phyloP scores from a whole-genome alignment of 37 sponge, comb jelly and placozoan genomes.

The Mnemiopsis leidyi region DNA sequence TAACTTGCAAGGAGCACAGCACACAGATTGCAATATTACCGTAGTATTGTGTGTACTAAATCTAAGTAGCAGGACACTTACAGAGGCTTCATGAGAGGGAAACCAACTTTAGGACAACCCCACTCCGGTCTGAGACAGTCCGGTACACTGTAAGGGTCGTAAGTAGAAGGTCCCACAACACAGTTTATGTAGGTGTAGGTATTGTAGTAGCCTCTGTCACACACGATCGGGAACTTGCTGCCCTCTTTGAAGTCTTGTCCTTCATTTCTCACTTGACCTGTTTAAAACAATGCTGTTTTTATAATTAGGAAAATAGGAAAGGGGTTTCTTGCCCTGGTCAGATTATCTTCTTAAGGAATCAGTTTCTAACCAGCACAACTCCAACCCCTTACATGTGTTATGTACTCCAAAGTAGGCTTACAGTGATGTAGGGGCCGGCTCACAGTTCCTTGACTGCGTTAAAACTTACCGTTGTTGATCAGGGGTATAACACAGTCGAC shows the following conservation, averaged over 20 bases:
- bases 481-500: background rate
- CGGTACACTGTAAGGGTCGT: background rate
- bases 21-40: too few species aligned
- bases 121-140: background rate
- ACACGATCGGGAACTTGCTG: background rate
- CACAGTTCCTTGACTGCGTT: too few species aligned
- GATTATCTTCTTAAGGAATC: too few species aligned
- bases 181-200: background rate
- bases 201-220: background rate
- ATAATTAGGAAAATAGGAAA: too few species aligned
- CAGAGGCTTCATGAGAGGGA: slow-evolving; percentile 43
- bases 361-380: too few species aligned
- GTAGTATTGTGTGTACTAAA: too few species aligned
- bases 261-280: background rate
- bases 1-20: too few species aligned
- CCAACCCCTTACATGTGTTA: too few species aligned
- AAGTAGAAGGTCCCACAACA: background rate
- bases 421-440: too few species aligned
- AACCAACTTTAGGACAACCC: slow-evolving; percentile 14
- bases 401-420: too few species aligned
- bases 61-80: background rate
- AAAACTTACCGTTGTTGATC: background rate
- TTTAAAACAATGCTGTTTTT: background rate
- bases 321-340: too few species aligned
- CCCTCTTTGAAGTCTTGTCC: background rate